Evolutionary conservation across 2,113 vertebrate species (phyloP).

Genomic region (Myanophis thanlyinensis): DNA sequence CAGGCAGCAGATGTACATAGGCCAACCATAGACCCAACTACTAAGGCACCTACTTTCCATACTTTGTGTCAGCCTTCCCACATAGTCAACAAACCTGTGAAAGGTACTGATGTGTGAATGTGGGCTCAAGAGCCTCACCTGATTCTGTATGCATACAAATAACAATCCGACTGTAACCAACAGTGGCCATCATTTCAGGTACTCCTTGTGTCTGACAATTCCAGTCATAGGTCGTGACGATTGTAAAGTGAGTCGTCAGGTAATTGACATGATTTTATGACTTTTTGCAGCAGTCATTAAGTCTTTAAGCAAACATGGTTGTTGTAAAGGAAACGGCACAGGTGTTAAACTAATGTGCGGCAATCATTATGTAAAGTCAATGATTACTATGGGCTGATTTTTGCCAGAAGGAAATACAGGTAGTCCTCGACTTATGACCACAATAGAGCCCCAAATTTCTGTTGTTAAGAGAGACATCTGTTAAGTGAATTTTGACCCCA

Average conservation of each 20-base stretch:
- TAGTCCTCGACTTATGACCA: too few relatives aligned
- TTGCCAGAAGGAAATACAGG: too few relatives aligned
- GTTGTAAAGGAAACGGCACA: too few relatives aligned
- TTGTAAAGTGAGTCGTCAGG: not conserved
- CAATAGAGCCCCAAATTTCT: too few relatives aligned
- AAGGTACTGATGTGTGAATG: not conserved
- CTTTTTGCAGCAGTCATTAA: not conserved
- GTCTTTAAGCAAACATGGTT: too few relatives aligned
- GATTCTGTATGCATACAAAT: not conserved
- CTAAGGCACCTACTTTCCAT: not conserved
- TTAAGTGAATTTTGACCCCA: too few relatives aligned
- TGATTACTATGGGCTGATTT: too few relatives aligned
- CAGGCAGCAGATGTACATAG: not conserved
- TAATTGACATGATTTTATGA: not conserved
- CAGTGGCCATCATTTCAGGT: not conserved
- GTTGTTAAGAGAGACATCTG: too few relatives aligned
- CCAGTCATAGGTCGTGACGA: fast-evolving
- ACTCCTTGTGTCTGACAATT: not conserved
- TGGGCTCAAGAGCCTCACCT: not conserved
- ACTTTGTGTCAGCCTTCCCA: not conserved
- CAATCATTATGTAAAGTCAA: too few relatives aligned
- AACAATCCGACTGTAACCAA: not conserved
- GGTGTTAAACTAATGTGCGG: too few relatives aligned
- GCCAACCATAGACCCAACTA: not conserved
- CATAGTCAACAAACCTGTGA: not conserved